phyloP scores from a whole-genome alignment of 2,113 vertebrate genomes.

The Phrynosoma blainvillii region DNA sequence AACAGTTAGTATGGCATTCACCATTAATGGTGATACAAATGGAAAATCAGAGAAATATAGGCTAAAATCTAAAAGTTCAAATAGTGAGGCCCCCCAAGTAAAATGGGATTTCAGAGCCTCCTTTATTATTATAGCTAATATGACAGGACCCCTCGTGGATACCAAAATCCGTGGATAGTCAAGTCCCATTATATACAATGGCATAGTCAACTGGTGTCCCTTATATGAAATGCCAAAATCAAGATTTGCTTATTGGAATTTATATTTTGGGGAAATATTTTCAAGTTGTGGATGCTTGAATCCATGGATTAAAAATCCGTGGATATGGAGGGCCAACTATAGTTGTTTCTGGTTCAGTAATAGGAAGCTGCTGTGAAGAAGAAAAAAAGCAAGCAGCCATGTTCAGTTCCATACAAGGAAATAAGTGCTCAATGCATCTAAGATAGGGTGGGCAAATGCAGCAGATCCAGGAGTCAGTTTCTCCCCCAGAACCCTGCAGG shows the following conservation, averaged over 20 bases:
- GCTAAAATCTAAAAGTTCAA: background rate
- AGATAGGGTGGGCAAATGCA: no score
- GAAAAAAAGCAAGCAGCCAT: background rate
- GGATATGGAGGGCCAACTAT: background rate
- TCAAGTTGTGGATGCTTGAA: no score
- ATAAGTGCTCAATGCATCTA: background rate
- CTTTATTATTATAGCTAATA: background rate
- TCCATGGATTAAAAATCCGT: no score
- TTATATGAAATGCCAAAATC: no score
- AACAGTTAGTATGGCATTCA: background rate
- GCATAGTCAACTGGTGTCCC: no score
- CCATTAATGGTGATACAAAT: background rate
- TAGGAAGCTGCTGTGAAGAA: background rate
- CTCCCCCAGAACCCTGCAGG: no score
- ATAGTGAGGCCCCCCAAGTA: background rate
- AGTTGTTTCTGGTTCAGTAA: background rate
- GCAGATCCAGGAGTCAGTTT: no score
- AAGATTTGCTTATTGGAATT: no score
- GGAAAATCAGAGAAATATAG: background rate
- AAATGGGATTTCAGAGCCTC: background rate
- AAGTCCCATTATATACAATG: no score
- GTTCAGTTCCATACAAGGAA: no score
- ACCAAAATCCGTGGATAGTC: no score
- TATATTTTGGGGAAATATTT: no score
- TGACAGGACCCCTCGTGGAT: background rate